phyloP scores from a whole-genome alignment of 2,113 vertebrate genomes.

The Choloepus hoffmanni region DNA sequence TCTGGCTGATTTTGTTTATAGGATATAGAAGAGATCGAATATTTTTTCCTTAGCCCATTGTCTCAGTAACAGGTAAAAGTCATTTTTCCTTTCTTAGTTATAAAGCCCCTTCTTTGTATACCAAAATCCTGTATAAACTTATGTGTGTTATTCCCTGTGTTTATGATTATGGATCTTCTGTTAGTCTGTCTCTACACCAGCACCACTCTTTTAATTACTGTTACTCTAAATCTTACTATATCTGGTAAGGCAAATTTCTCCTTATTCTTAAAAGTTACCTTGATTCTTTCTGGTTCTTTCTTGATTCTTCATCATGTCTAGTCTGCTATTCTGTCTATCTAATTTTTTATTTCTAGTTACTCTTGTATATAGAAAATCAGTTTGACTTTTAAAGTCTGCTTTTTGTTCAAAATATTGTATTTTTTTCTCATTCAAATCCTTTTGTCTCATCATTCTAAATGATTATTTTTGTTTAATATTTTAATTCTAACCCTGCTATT shows the following conservation, averaged over 20 bases:
- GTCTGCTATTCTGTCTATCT: background rate
- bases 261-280: background rate
- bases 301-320: background rate
- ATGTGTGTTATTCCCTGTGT: background rate
- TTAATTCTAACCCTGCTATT: conserved; percentile 27
- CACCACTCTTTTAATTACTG: background rate
- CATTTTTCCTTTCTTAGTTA: background rate
- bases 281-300: background rate
- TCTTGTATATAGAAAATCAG: background rate
- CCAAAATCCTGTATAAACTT: background rate
- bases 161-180: background rate
- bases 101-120: background rate
- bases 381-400: conserved; percentile 23
- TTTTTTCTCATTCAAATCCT: background rate
- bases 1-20: background rate
- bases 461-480: conserved; percentile 14
- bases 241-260: background rate
- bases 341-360: background rate
- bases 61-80: background rate
- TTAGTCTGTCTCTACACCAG: background rate
- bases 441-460: conserved; percentile 24
- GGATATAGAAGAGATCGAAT: background rate
- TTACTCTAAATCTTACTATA: background rate
- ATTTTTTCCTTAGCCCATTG: background rate
- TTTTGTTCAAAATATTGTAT: conserved; percentile 29